Evolutionary conservation across 1,140 invertebrate species (phyloP), one percentile per base, ranked within the genome.

Genomic region (Monochamus saltuarius): DNA sequence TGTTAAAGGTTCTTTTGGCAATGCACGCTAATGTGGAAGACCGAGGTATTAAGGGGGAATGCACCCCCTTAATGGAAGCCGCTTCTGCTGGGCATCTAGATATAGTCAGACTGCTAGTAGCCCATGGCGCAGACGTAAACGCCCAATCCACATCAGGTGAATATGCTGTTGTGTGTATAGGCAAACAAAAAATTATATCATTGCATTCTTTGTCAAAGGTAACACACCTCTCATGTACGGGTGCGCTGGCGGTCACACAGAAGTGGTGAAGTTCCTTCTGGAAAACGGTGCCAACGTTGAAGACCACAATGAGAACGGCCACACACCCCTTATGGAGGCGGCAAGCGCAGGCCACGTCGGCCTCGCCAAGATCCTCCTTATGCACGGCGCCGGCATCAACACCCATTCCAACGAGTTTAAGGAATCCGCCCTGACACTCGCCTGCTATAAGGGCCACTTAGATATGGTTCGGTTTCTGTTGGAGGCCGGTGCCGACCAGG

Each of bases 351-450:
- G 97, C 0, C 94, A 98, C 81, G 94, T 98, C 50, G 89, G 87
- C 68, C 94, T 98, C 1, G 95, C 95, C 0, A 92, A 92, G 81
- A 91, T 96, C 69, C 83, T 99, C 14, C 80, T 98, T 13, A 88
- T 92, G 64, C 86, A 94, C 79, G 95, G 95, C 60, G 95, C 95
- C 55, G 94, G 94, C 57, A 98, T 99, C 68, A 98, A 99, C 83
- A 97, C 95, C 58, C 95, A 98, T 81, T 98, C 95, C 17, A 98
- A 98, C 81, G 96, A 99, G 83, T 98, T 98, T 79, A 98, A 99
- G 80, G 92, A 94, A 77, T 93, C 91, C 7, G 92, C 92, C 6
- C 83, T 99, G 7, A 99, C 97, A 0, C 80, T 99, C 47, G 97
- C 97, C 19, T 97, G 96, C 75, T 99, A 99, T 75, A 98, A 99